Percentiles rank a stretch among this genome's conserved stretches.
phyloP scores from a whole-genome alignment of 2,113 vertebrate species.

The Scomber japonicus region DNA sequence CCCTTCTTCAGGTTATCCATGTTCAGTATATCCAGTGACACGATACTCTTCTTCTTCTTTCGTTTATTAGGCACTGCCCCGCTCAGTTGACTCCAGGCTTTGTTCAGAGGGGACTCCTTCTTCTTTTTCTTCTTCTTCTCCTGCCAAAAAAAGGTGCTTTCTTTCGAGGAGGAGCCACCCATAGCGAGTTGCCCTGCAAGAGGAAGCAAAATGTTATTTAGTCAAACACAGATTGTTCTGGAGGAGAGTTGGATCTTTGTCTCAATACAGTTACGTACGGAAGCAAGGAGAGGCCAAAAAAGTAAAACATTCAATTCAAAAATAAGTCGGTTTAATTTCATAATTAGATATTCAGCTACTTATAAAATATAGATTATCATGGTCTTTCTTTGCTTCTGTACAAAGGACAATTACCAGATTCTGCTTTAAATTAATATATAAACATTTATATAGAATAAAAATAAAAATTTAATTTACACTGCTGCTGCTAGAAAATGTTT shows the following conservation, averaged over 20 bases:
- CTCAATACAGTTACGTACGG: no score
- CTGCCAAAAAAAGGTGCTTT: slow-evolving; percentile 2
- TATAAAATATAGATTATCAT: no score
- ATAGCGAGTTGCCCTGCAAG: slow-evolving; percentile 41
- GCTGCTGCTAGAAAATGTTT: no score
- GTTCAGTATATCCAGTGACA: slow-evolving; percentile 33
- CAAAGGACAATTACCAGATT: no score
- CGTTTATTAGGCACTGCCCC: slow-evolving; percentile 50
- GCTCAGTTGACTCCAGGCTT: slow-evolving; percentile 53
- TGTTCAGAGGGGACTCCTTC: slow-evolving; percentile 24
- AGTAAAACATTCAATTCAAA: no score
- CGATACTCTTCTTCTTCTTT: slow-evolving; percentile 31
- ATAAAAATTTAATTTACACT: no score
- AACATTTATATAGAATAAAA: no score
- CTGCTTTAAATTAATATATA: no score
- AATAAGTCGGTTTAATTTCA: no score
- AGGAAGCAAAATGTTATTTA: neutral
- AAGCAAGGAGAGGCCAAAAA: neutral
- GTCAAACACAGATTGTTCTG: neutral
- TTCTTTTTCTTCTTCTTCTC: slow-evolving; percentile 54
- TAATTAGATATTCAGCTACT: no score
- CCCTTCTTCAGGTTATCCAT: slow-evolving; percentile 28
- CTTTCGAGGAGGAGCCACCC: slow-evolving; percentile 63
- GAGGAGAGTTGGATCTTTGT: neutral
- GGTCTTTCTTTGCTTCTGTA: no score